Percentiles rank a stretch among this genome's conserved stretches.
Conservation (phyloP, 2,888 invertebrate species). For the Callyntrura guangdongensis region DNA sequence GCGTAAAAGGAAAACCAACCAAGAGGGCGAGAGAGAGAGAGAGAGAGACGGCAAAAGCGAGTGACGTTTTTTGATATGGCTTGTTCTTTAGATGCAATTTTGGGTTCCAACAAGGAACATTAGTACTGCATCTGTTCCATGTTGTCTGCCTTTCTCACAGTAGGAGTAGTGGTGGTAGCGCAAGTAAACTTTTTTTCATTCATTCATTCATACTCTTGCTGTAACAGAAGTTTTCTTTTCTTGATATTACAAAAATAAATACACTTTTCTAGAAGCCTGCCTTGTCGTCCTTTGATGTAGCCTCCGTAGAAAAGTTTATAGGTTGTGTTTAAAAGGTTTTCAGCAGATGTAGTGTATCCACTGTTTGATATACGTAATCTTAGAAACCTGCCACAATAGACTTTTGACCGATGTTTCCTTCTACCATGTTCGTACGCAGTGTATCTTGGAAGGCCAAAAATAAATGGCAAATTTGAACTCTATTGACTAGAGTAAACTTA, state of each 20-base stretch:
- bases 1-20: neutral
- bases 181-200: constrained; percentile 37
- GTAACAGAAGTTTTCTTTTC: neutral
- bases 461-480: neutral
- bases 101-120: constrained; percentile 33
- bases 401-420: too few relatives aligned
- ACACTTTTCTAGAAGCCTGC: neutral
- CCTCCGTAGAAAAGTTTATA: neutral
- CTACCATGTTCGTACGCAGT: too few relatives aligned
- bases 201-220: neutral
- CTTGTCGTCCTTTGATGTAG: too few relatives aligned
- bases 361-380: too few relatives aligned
- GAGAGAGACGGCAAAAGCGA: neutral
- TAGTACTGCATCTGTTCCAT: constrained; percentile 53
- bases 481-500: neutral
- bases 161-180: neutral
- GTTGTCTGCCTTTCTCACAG: neutral
- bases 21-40: neutral
- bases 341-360: too few relatives aligned
- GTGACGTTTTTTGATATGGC: constrained; percentile 13
- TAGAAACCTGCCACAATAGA: too few relatives aligned
- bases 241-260: constrained; percentile 13
- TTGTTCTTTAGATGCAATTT: constrained; percentile 55
- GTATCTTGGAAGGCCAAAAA: too few relatives aligned
- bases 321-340: too few relatives aligned